phyloP scores from a whole-genome alignment of 92 coral and sea anemone genomes.

The Porites cylindrica region DNA sequence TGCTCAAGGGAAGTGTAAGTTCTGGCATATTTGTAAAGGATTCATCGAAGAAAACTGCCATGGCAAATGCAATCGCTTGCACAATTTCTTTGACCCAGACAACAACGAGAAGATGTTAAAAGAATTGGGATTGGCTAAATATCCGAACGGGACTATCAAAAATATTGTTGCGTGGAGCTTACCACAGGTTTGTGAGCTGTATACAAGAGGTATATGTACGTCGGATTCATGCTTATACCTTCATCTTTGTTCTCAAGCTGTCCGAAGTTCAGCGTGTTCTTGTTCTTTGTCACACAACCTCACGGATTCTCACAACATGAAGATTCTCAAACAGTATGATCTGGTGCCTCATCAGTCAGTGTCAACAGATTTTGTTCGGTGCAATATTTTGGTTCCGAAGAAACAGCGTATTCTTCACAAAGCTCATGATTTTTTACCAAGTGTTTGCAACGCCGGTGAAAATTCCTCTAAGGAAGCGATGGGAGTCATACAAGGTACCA shows the following conservation, averaged over 20 bases:
- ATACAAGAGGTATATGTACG: conserved; percentile 35
- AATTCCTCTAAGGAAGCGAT: background rate
- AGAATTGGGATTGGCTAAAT: conserved; percentile 34
- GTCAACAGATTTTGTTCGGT: conserved; percentile 16
- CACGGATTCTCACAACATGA: conserved; percentile 46
- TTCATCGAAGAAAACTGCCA: conserved; percentile 54
- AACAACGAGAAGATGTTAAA: conserved; percentile 23
- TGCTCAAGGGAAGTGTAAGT: conserved; percentile 6
- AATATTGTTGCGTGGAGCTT: conserved; percentile 42
- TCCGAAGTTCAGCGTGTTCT: conserved; percentile 14
- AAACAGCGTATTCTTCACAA: background rate
- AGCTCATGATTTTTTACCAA: background rate
- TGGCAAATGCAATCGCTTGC: conserved; percentile 29
- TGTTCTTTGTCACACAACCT: conserved; percentile 47
- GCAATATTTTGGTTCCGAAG: conserved; percentile 16
- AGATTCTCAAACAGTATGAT: conserved; percentile 40
- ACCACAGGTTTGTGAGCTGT: conserved; percentile 58
- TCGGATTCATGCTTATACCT: conserved; percentile 46
- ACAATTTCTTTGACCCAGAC: conserved; percentile 24
- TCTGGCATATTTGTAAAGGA: conserved; percentile 60
- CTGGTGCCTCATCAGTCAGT: conserved; percentile 20
- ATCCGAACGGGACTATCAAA: conserved; percentile 10
- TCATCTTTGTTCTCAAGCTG: conserved; percentile 51
- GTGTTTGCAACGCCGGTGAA: background rate
- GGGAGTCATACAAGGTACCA: background rate